phyloP scores from a whole-genome alignment of 2,797 vertebrate species.

The Potorous gilbertii region DNA sequence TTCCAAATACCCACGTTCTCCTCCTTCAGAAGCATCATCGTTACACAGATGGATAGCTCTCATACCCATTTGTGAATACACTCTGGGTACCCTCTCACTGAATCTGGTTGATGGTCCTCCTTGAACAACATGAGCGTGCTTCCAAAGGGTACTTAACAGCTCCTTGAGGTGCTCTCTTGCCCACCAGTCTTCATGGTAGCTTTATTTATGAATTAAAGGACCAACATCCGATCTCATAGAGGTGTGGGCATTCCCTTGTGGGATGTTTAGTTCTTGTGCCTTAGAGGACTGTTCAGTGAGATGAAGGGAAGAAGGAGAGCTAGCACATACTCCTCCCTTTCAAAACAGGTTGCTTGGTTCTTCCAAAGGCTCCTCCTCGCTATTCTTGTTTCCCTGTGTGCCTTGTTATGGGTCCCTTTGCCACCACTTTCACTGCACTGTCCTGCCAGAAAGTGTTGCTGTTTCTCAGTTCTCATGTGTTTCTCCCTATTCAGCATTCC shows the following conservation, averaged over 20 bases:
- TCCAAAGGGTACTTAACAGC: not conserved
- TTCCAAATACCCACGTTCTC: not conserved
- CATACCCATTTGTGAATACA: not conserved
- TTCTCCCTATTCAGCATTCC: not conserved
- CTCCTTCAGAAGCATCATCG: not conserved
- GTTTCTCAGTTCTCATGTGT: not conserved
- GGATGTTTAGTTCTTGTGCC: not conserved
- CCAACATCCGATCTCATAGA: not conserved
- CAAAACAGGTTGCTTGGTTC: not conserved
- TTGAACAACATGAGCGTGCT: not conserved
- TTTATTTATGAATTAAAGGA: not conserved
- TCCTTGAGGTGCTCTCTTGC: not conserved
- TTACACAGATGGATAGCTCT: not conserved
- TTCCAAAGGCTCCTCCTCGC: not conserved
- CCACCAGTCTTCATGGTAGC: not conserved
- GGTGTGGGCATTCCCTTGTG: not conserved
- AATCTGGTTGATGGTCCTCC: not conserved
- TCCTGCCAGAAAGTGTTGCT: not conserved
- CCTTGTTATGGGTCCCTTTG: not conserved
- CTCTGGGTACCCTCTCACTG: not conserved
- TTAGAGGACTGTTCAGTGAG: not conserved
- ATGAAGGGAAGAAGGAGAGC: not conserved
- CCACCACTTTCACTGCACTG: not conserved
- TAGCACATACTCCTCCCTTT: not conserved
- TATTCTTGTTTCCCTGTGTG: not conserved